Evolutionary conservation across 2,113 vertebrate genomes (phyloP).

Genomic region (Turdus rufiventris): DNA sequence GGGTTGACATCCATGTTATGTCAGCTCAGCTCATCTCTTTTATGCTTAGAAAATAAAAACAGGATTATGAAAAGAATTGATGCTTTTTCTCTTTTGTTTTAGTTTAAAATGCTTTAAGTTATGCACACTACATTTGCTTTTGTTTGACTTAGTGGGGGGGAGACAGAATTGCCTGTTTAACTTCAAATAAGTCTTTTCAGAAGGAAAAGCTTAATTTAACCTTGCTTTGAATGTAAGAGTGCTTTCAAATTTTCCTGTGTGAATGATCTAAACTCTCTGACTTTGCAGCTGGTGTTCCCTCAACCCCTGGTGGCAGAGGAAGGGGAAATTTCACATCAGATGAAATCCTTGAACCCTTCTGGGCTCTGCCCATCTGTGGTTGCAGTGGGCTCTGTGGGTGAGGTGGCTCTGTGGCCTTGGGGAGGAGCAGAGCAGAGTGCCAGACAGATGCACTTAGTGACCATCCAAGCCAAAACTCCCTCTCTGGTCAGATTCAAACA

Average conservation of each 20-base stretch:
- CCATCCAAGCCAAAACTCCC: neutral
- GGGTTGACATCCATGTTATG: neutral
- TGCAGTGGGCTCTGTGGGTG: rapidly evolving
- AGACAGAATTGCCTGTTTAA: neutral
- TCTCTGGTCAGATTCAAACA: neutral
- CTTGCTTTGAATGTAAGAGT: neutral
- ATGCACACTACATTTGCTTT: neutral
- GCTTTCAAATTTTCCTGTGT: neutral
- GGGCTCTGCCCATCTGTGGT: neutral
- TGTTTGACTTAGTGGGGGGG: neutral
- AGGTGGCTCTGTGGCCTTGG: neutral
- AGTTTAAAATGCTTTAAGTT: neutral
- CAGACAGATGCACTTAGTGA: neutral
- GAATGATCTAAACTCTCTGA: neutral
- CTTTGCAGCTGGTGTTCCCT: neutral
- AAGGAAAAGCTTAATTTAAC: neutral
- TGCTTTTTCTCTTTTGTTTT: neutral
- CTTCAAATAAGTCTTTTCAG: neutral
- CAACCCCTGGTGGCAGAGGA: neutral
- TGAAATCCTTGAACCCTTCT: neutral
- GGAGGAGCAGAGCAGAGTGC: neutral
- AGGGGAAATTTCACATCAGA: neutral
- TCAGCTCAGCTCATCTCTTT: neutral
- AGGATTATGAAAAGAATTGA: neutral
- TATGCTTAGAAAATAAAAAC: neutral